These are phyloP conservation scores for Callimorpha dominula DNA, from an alignment of 2,888 invertebrate species.

Conservation along the genomic window DNA sequence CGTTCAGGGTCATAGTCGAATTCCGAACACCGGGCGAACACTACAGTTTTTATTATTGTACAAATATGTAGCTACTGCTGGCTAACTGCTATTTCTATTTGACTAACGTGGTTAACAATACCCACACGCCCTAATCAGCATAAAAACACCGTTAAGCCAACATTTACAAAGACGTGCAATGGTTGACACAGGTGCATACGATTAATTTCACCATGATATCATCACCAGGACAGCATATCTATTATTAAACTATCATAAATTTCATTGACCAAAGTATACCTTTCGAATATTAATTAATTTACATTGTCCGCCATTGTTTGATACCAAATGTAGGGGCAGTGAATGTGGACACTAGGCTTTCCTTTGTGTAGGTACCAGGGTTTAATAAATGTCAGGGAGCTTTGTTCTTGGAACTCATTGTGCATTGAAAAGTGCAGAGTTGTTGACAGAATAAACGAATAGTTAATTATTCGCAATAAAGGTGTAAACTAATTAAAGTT, in stretches of 20 bases:
- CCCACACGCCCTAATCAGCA: slow-evolving; percentile 14
- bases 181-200: slow-evolving; percentile 35
- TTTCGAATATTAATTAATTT: slow-evolving; percentile 50
- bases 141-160: slow-evolving; percentile 40
- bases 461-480: background rate
- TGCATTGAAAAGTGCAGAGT: background rate
- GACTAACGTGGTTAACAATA: background rate
- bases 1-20: background rate
- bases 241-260: slow-evolving; percentile 70
- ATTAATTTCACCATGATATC: slow-evolving; percentile 61
- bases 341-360: background rate
- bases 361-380: slow-evolving; percentile 23
- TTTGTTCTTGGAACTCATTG: slow-evolving; percentile 18
- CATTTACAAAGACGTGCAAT: slow-evolving; percentile 43
- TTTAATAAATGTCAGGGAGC: slow-evolving; percentile 20
- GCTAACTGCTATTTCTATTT: background rate
- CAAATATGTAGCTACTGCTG: background rate
- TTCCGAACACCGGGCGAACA: background rate
- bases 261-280: slow-evolving; percentile 54
- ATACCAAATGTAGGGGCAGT: background rate
- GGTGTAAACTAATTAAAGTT: background rate
- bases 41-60: background rate
- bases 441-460: slow-evolving; percentile 1
- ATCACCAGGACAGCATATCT: slow-evolving; percentile 63
- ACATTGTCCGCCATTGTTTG: slow-evolving; percentile 35